phyloP scores from a whole-genome alignment of 37 sponge, comb jelly and placozoan species.

The Ephydatia muelleri region DNA sequence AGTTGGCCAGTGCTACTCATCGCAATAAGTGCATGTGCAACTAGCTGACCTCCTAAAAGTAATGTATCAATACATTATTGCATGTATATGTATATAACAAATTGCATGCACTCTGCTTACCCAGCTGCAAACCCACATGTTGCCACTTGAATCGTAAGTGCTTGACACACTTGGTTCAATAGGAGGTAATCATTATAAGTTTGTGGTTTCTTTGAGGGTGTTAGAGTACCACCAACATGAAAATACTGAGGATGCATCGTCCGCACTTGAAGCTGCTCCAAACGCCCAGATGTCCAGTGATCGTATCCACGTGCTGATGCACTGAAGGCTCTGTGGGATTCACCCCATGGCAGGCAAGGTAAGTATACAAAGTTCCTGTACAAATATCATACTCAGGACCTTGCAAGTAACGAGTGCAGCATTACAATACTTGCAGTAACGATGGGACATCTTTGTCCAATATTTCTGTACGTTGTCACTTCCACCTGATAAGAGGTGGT shows the following conservation, averaged over 20 bases:
- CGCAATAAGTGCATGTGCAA: constrained; percentile 9
- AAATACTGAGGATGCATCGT: constrained; percentile 11
- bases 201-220: constrained; percentile 35
- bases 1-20: constrained; percentile 24
- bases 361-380: constrained; percentile 15
- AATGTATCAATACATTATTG: not conserved
- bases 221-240: constrained; percentile 13
- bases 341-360: constrained; percentile 8
- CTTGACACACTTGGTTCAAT: not conserved
- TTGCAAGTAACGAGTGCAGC: not conserved
- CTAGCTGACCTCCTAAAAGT: not conserved
- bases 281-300: constrained; percentile 23
- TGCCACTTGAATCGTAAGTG: constrained; percentile 4
- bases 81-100: constrained; percentile 21
- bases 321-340: not conserved
- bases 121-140: constrained; percentile 30
- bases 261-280: constrained; percentile 5
- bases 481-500: constrained; percentile 12
- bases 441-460: constrained; percentile 7
- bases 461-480: not conserved
- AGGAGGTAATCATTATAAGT: constrained; percentile 4
- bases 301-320: not conserved
- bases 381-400: not conserved
- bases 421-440: constrained; percentile 7
- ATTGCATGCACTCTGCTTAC: not conserved